Evolutionary conservation across 1,140 invertebrate genomes (phyloP), one percentile per base, ranked within the genome.

Genomic region (Panagrolaimus sp.): DNA sequence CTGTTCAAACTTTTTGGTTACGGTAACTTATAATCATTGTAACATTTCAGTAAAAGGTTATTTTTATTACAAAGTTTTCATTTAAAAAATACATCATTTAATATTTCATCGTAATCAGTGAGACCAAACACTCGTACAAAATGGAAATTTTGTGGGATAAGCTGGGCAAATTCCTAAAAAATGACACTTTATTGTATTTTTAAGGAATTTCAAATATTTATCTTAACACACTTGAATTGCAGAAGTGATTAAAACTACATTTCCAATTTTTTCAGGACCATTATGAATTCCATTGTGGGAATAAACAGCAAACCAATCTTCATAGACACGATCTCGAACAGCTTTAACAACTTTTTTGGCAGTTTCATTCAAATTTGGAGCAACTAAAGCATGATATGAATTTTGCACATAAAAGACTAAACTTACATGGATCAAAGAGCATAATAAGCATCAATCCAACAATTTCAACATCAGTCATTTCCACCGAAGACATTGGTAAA

Each of bases 381-480:
- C 28, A 28, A 26, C 52, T 58, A n/a, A 58, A 58, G 24, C 24
- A 55, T 24, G 52, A 24, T 17, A 55, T 55, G 7, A n/a, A 1
- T 55, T 9, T 1, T 55, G 7, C 12, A 55, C n/a, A 9, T 9
- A n/a, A n/a, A 55, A 14, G 9, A 2, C 2, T 1, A n/a, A 38
- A 68, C 68, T 8, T 17, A 68, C 63, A 43, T 28, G 68, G 28
- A 17, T 70, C 63, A n/a, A 70, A 70, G 1, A 70, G 17, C 26
- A 70, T 70, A 8, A 38, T 17, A 24, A 70, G 38, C 32, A 44
- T 38, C 12, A 38, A 67, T 3, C 64, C 58, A 55, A 70, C 43
- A 38, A 67, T 43, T 52, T 70, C 68, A 43, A 67, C 63, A 28
- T 70, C 68, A 8, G 44, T 67, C 64, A 70, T 69, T 17, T 70